Evolutionary conservation across 2,113 vertebrate species (phyloP), one percentile per base, ranked within the genome.

Genomic region (Pseudorhombus dupliciocellatus): DNA sequence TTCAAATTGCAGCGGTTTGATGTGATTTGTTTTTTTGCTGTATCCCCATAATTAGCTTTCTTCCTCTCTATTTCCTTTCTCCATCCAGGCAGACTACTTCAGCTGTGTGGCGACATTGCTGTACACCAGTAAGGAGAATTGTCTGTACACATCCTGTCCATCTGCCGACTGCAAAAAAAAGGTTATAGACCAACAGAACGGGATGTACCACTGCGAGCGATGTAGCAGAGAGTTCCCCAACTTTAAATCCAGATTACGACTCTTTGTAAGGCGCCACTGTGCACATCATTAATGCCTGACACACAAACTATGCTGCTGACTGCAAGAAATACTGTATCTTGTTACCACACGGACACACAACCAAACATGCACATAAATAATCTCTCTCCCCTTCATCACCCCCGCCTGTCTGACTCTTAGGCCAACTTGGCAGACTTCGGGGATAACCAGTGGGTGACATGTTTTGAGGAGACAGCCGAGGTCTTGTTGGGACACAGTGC

Each of bases 401-500:
- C 70, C 56, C 60, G 24, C 52, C 40, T 80, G 26, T 79, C 66
- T 76, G 26, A 70, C 59, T 89, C 86, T 70, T 87, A 98, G 97
- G 94, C 91, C 66, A 98, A 97, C 88, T 93, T 97, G 71, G 95
- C 95, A 18, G 97, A 98, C 87, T 96, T 92, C 50, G 89, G 94
- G 10, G 95, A 97, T 48, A 97, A 97, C 85, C 95, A 97, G 89
- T 98, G 96, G 97, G 92, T 97, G 82, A 98, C 97, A 1, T 97
- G 96, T 84, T 98, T 98, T 92, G 96, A 97, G 88, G 96, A 97
- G 42, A 86, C 94, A 42, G 96, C 95, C 4, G 96, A 97, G 86
- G 86, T 89, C 63, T 92, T 98, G 83, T 92, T 98, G 28, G 96
- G 96, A 73, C 94, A 96, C 54, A 96, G 76, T 0, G 83, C 95